phyloP scores from a whole-genome alignment of 2,797 vertebrate genomes.

The Melanotaenia boesemani region DNA sequence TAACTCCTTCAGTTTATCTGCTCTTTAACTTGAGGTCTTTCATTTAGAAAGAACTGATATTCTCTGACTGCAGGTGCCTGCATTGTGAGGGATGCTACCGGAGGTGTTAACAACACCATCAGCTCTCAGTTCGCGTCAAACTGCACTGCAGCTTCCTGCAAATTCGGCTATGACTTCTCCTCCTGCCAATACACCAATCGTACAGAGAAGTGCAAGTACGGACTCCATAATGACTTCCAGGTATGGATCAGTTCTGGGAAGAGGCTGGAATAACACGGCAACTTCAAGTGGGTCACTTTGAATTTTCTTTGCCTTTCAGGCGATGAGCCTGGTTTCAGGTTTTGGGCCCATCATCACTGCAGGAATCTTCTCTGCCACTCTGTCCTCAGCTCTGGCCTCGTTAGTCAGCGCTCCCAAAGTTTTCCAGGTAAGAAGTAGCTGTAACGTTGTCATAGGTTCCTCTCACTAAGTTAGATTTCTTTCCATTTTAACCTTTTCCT shows the following conservation, averaged over 20 bases:
- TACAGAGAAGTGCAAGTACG: constrained; percentile 55
- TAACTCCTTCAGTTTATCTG: constrained; percentile 1
- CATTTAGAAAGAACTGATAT: background rate
- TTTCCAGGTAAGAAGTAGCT: constrained; percentile 88
- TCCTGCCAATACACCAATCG: constrained; percentile 72
- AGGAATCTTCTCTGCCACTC: constrained; percentile 97
- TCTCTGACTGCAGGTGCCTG: constrained; percentile 85
- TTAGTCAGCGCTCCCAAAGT: constrained; percentile 98
- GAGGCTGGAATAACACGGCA: background rate
- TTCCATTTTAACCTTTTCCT: too few relatives aligned
- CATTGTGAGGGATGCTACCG: constrained; percentile 93
- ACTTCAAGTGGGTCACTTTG: background rate
- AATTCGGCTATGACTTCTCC: constrained; percentile 91
- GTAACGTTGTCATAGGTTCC: too few relatives aligned
- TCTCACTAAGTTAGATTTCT: too few relatives aligned
- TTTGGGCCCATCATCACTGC: constrained; percentile 96
- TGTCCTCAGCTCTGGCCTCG: constrained; percentile 97
- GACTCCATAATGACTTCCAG: constrained; percentile 93
- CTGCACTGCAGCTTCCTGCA: constrained; percentile 90
- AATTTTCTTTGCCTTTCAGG: constrained; percentile 70
- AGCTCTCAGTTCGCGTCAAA: constrained; percentile 76
- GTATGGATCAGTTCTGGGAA: constrained; percentile 47
- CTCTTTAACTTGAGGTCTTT: background rate
- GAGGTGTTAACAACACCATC: constrained; percentile 84
- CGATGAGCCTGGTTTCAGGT: constrained; percentile 96